Evolutionary conservation across 2,888 invertebrate genomes (phyloP), one percentile per base, ranked within the genome.

Genomic region (Acrobeloides nanus): DNA sequence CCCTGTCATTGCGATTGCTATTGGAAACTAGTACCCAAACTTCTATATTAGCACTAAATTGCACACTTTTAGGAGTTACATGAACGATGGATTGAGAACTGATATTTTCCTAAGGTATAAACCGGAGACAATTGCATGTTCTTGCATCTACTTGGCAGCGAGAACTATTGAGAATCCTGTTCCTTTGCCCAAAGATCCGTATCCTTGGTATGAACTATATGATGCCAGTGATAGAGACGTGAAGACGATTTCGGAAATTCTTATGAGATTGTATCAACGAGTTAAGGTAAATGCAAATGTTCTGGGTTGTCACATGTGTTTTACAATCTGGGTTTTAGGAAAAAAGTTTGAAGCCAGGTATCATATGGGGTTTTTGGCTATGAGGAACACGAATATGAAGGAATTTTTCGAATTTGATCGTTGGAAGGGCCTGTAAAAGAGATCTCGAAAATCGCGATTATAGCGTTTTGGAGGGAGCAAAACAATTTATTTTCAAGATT

Each of bases 11-110:
- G 39, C 7, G 27, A 15, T 39, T 39, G 26, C 39, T 35, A 7
- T n/a, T n/a, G n/a, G n/a, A n/a, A n/a, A n/a, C n/a, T n/a, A n/a
- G n/a, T n/a, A n/a, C n/a, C n/a, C n/a, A n/a, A n/a, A n/a, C n/a
- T n/a, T n/a, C n/a, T n/a, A n/a, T 2, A 15, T 1, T 12, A 1
- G 15, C 12, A 35, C 2, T 1, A 35, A 2, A 12, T 2, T 8
- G 2, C 26, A 8, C 48, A 5, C 3, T 55, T 75, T 5, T 68
- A 82, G 82, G 83, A 95, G 95, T 76, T 97, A 93, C 77, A 99
- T 99, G 95, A 99, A 99, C 75, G 97, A 99, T 79, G 88, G 93
- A 0, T 78, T 99, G 38, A 81, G 95, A 27, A 92, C 93, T 0
- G 89, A 95, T 76, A 90, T 92, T 0, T 99, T 97, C 75, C 84